Base-by-base conservation (phyloP, 2,888 invertebrate genomes). In the Ctenicera cuprea region DNA sequence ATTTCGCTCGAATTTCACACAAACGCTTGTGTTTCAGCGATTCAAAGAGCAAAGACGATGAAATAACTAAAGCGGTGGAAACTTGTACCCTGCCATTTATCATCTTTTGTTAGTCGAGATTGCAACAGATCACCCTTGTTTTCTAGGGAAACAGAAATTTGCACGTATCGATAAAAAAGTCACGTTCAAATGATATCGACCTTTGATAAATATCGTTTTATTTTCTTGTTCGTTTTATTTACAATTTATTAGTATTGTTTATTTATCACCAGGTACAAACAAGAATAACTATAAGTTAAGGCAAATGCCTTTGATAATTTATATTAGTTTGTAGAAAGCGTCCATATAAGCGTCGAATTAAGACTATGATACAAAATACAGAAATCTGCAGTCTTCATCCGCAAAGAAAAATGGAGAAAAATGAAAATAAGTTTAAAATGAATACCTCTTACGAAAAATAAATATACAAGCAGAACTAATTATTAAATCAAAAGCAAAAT, bases 121-220 rank as follows among this genome's bases (percentile, higher is more conserved):
- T 61, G 43, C 38, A 61, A 41, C 61, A 61, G 43, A 61, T 61
- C 61, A 22, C 61, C 61, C 61, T 61, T 43, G 61, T 61, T 61
- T 61, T 38, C 43, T 9, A 14, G 12, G 33, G 18, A 16, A 61
- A 38, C 61, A 61, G 37, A 61, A 61, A 41, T 61, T 61, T 61
- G 43, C 61, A 61, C 61, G 61, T 61, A 22, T 26, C 61, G 61
- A 61, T 61, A 43, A 43, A 57, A 57, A 61, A 57, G 57, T 57
- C 57, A 57, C 57, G 57, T 57, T 16, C 18, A 12, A 33, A 37
- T 16, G 12, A 22, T 20, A 20, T 50, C 50, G 50, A 9, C 20
- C n/a, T 18, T 50, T 20, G 3, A 20, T 7, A 18, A 22, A 50
- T 50, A 2, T 0, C 22, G 11, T 18, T 18, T 16, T 50, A n/a